Evolutionary conservation across 2,888 invertebrate genomes (phyloP).

Genomic region (Netelia fuscicornis): DNA sequence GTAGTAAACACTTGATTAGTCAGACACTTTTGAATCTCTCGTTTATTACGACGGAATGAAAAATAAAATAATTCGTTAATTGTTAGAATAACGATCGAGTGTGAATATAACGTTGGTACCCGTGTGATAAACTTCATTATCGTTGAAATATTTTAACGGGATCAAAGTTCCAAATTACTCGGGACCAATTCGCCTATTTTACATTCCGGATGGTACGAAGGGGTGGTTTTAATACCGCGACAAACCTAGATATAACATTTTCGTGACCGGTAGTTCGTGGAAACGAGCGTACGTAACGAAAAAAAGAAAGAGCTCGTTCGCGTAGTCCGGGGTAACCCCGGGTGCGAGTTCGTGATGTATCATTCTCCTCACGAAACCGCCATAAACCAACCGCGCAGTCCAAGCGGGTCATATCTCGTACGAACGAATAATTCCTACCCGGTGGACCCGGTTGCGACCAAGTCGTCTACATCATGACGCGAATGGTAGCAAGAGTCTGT

Average conservation of each 20-base stretch:
- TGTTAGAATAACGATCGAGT: too few relatives aligned
- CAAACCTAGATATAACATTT: constrained; percentile 37
- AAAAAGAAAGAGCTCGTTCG: background rate
- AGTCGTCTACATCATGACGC: constrained; percentile 62
- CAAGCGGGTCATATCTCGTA: constrained; percentile 55
- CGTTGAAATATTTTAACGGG: too few relatives aligned
- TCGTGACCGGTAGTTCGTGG: constrained; percentile 37
- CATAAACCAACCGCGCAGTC: constrained; percentile 73
- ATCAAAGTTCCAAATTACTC: background rate
- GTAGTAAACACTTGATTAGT: too few relatives aligned
- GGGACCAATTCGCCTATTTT: constrained; percentile 35
- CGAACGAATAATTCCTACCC: constrained; percentile 63
- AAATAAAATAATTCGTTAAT: too few relatives aligned
- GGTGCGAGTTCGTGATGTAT: constrained; percentile 61
- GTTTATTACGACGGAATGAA: too few relatives aligned
- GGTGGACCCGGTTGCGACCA: constrained; percentile 58
- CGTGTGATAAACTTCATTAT: too few relatives aligned
- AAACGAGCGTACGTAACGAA: constrained; percentile 22
- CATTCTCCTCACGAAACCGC: constrained; percentile 74
- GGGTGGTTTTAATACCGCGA: constrained; percentile 39
- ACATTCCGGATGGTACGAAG: constrained; percentile 12
- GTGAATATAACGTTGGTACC: too few relatives aligned
- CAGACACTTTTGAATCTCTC: too few relatives aligned
- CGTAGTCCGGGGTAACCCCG: constrained; percentile 38
- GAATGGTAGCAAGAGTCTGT: constrained; percentile 50